Evolutionary conservation across 2,888 invertebrate genomes (phyloP), one percentile per base, ranked within the genome.

Genomic region (Drosophila bunnanda): DNA sequence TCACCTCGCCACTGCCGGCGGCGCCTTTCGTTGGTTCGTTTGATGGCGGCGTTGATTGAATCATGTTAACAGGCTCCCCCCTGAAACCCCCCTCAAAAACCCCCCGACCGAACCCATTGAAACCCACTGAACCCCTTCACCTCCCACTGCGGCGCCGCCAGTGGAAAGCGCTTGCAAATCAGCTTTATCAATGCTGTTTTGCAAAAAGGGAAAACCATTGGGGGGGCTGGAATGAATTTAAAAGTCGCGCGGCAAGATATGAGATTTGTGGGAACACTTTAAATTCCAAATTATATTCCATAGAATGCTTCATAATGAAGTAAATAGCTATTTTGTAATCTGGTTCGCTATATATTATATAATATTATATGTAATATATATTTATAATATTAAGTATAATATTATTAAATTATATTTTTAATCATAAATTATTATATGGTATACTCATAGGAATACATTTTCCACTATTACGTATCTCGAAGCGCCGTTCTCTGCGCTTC

Each of bases 61-160:
- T 65, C 64, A 65, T 60, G 64, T 65, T 65, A 60, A 65, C 60
- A 65, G 50, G 60, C 30, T 30, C 17, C 17, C 38, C 46, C n/a
- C 7, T 9, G 4, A 44, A 15, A 8, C 22, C 22, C 22, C 13
- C 12, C 17, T 36, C 13, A 15, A 36, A n/a, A n/a, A n/a, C n/a
- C n/a, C n/a, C n/a, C n/a, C 9, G 6, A 1, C 9, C 2, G 15
- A 15, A 7, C 22, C 43, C 36, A 15, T 10, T 2, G 0, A 15
- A 4, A 8, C 25, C 44, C 13, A 10, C 55, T 15, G 15, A 28
- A 32, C 50, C 28, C 38, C 17, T 22, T 32, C 25, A 8, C 25
- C 36, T 1, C 36, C 30, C 59, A 9, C 38, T 15, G 36, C 0
- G 12, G 36, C 0, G 6, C 1, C 13, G 4, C 38, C 20, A 38